phyloP scores from a whole-genome alignment of 2,888 invertebrate genomes.

The Drosophila mettleri region DNA sequence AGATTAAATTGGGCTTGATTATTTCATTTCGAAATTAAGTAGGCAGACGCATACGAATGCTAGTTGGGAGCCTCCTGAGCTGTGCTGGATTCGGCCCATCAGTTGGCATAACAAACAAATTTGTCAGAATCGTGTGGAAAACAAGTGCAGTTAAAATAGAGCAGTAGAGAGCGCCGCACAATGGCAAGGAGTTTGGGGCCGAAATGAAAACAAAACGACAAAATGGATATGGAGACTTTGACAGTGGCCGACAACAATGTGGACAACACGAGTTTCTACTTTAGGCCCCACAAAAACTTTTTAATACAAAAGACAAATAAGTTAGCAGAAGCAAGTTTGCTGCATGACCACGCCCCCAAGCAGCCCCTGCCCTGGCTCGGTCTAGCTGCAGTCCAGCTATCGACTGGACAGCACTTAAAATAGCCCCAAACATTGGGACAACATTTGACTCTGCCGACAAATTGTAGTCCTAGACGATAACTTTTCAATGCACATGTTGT shows the following conservation, averaged over 20 bases:
- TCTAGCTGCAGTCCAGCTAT: constrained; percentile 5
- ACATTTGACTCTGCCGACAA: constrained; percentile 61
- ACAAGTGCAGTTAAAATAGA: constrained; percentile 41
- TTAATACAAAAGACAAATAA: constrained; percentile 66
- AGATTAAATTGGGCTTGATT: constrained; percentile 10
- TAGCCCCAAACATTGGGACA: constrained; percentile 35
- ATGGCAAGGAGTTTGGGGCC: not conserved
- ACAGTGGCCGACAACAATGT: constrained; percentile 60
- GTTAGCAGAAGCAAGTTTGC: constrained; percentile 50
- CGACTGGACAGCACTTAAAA: constrained; percentile 48
- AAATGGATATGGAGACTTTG: constrained; percentile 48
- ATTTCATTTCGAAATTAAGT: not conserved
- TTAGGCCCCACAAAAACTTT: constrained; percentile 72
- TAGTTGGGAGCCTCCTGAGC: constrained; percentile 22
- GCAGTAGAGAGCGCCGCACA: not conserved
- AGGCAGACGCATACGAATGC: not conserved
- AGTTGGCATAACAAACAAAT: constrained; percentile 58
- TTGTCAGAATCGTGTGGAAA: constrained; percentile 50
- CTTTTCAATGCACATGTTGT: constrained; percentile 54
- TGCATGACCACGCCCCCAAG: constrained; percentile 27
- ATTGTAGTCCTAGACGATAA: constrained; percentile 50
- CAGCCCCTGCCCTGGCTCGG: not conserved
- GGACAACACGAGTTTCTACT: constrained; percentile 75
- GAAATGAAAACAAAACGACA: constrained; percentile 15
- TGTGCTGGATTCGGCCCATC: constrained; percentile 36